These are phyloP conservation scores for Plebejus anna DNA, from an alignment of 2,888 invertebrate genomes.

Conservation along the genomic window DNA sequence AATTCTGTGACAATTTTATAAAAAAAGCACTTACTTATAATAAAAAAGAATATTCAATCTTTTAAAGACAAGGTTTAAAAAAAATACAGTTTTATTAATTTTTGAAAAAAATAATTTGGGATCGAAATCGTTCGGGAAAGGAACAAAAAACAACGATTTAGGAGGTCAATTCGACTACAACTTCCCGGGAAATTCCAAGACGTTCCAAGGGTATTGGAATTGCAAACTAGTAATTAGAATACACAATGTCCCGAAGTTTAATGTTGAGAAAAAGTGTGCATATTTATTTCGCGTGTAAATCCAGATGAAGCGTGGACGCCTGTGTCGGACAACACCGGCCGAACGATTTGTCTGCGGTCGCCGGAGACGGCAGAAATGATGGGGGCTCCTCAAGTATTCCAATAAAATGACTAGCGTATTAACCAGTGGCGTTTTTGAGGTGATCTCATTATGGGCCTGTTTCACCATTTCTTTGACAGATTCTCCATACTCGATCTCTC, in stretches of 20 bases:
- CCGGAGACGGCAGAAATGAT: neutral
- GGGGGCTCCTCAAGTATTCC: conserved; percentile 14
- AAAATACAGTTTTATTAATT: neutral
- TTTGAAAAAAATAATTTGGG: neutral
- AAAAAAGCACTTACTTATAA: too few species aligned
- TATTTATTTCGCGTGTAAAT: conserved; percentile 1
- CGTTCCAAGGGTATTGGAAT: conserved; percentile 30
- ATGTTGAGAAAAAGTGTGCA: conserved; percentile 8
- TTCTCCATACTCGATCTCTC: too few species aligned
- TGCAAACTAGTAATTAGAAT: neutral
- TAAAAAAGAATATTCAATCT: too few species aligned
- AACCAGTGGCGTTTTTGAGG: neutral
- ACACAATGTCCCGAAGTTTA: neutral
- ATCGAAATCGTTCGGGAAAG: neutral
- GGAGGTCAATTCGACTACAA: neutral
- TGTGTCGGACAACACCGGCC: neutral
- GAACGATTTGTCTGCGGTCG: conserved; percentile 17
- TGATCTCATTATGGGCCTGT: neutral
- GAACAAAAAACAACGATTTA: neutral
- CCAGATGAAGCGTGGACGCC: neutral
- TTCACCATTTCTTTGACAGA: too few species aligned
- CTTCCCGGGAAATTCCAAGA: conserved; percentile 33
- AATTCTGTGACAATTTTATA: too few species aligned
- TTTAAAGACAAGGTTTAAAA: too few species aligned
- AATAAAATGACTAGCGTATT: neutral